Base-by-base conservation (phyloP, 2,797 vertebrate genomes). In the Philypnodon macrostomus region DNA sequence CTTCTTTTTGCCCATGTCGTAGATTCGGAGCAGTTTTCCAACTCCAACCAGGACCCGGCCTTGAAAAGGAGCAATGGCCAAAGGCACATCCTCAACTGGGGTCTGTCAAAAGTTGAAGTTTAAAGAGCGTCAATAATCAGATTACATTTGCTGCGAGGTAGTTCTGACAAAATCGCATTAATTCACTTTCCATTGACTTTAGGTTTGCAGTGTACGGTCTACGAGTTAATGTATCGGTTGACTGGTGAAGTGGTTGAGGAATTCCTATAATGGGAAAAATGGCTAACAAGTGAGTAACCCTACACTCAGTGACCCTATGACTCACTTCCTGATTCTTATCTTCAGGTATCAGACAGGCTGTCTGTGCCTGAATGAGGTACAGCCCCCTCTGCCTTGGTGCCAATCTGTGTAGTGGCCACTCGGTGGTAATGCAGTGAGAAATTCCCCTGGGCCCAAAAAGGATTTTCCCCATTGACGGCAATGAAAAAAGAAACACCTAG, bases 1-100 rank as follows among this genome's bases (percentile, higher is more conserved):
- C 57, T 98, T 99, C 88, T 98, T 99, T 79, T 98, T 98, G 51
- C 96, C 95, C 48, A 99, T 75, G 81, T 98, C 97, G 0, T 99
- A 99, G 1, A 99, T 94, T 18, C 96, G 87, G 58, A 98, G 75
- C 27, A 99, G 91, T 58, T 99, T 99, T 0, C 97, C 97, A n/a
- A 99, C 94, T 4, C 95, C 96, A 34, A 98, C 93, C 49, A 99
- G 77, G 13, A 93, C 85, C 12, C 96, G 83, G 2, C 96, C 97
- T 63, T 99, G 96, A 79, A 98, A 99, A 0, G 95, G 95, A 19
- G 96, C 95, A n/a, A 99, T 98, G 45, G 96, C 97, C 63, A 96
- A 84, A 1, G 97, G 96, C 7, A 98, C 94, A 18, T 99, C 96
- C 78, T 99, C 96, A 9, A 98, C 95, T 0, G 94, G 93, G 0